Percentiles rank a stretch among this genome's conserved stretches.
phyloP scores from a whole-genome alignment of 2,888 invertebrate species.

The Noctuana brunneofusca region DNA sequence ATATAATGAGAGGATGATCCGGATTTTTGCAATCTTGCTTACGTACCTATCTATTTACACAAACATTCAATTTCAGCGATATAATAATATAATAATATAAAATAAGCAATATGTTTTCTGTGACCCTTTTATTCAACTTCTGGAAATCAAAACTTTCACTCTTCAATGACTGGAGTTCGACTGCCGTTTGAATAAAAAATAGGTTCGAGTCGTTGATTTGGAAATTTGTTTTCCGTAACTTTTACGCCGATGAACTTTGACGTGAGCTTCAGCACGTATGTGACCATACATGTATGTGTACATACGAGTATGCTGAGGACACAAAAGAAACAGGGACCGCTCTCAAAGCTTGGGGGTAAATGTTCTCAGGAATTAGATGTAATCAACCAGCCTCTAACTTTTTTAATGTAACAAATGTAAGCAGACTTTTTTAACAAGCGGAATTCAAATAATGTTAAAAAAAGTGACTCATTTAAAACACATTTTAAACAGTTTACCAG shows the following conservation, averaged over 20 bases:
- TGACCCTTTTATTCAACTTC: neutral
- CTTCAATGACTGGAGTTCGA: conserved; percentile 58
- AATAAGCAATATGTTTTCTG: neutral
- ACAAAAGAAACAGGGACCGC: too few relatives aligned
- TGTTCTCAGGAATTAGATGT: too few relatives aligned
- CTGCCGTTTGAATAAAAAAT: conserved; percentile 61
- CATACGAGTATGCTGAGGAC: neutral
- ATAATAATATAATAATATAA: neutral
- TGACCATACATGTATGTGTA: neutral
- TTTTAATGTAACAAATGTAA: too few relatives aligned
- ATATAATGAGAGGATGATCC: too few relatives aligned
- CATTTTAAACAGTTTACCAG: too few relatives aligned
- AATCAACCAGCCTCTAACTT: too few relatives aligned
- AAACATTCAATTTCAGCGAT: neutral
- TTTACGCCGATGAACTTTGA: conserved; percentile 8
- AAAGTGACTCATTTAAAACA: too few relatives aligned
- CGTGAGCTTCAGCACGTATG: neutral
- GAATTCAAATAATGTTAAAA: too few relatives aligned
- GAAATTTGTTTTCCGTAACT: conserved; percentile 68
- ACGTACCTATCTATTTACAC: neutral
- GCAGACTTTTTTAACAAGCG: too few relatives aligned
- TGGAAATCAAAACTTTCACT: conserved; percentile 51
- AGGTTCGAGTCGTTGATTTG: conserved; percentile 66
- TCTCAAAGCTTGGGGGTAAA: too few relatives aligned
- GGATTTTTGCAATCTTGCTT: too few relatives aligned